phyloP scores from a whole-genome alignment of 2,113 vertebrate genomes.

The Ailuropoda melanoleuca region DNA sequence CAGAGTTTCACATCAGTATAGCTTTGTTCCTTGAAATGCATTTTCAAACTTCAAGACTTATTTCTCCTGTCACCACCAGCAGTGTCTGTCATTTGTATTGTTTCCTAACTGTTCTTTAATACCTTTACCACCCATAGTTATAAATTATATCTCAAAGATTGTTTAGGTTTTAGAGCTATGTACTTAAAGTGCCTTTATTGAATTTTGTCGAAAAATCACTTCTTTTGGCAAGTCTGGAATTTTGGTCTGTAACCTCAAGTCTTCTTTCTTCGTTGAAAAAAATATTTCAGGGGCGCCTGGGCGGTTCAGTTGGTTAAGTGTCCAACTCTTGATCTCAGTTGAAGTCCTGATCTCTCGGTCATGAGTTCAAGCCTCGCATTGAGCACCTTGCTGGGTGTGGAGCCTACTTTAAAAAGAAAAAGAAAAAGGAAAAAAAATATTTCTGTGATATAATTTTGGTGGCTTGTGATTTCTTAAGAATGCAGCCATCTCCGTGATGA shows the following conservation, averaged over 20 bases:
- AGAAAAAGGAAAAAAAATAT: neutral
- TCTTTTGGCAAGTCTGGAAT: neutral
- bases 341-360: neutral
- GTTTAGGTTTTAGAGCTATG: neutral
- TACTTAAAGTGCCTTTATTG: neutral
- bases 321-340: neutral
- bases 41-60: neutral
- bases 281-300: neutral
- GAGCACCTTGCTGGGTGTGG: neutral
- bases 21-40: neutral
- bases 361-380: neutral
- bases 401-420: neutral
- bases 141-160: neutral
- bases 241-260: neutral
- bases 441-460: neutral
- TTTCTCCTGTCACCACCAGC: neutral
- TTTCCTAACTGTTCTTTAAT: neutral
- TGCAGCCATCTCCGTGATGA: neutral
- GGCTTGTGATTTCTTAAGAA: neutral
- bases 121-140: neutral
- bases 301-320: neutral
- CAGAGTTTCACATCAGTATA: neutral
- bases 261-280: neutral
- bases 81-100: neutral
- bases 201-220: conserved; percentile 32